A percentile compares a stretch with the other conserved stretches of the same genome.
phyloP scores from a whole-genome alignment of 2,888 invertebrate species.

The Dinocampus coccinellae region DNA sequence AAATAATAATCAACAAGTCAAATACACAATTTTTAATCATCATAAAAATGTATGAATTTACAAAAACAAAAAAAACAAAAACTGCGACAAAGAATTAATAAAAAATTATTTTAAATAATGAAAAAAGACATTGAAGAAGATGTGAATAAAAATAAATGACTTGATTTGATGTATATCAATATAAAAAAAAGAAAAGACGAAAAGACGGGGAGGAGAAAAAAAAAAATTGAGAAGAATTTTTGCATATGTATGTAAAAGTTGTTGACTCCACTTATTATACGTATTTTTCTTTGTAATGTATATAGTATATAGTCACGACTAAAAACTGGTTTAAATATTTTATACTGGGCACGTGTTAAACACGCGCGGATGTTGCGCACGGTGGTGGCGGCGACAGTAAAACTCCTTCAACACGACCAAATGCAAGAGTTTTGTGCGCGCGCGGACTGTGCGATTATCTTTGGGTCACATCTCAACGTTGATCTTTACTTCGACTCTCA shows the following conservation, averaged over 20 bases:
- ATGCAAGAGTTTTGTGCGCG: conserved; percentile 49
- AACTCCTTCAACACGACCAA: conserved; percentile 54
- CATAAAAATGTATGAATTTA: too few species aligned
- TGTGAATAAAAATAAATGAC: background rate
- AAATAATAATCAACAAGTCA: too few species aligned
- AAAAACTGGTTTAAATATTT: conserved; percentile 60
- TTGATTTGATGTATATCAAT: background rate
- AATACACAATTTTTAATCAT: too few species aligned
- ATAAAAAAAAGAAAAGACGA: too few species aligned
- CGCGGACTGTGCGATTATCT: conserved; percentile 49
- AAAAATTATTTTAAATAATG: background rate
- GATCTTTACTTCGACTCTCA: conserved; percentile 51
- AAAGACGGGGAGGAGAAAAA: too few species aligned
- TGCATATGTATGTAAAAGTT: background rate
- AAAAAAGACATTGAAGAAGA: background rate
- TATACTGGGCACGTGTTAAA: conserved; percentile 59
- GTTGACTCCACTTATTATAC: conserved; percentile 10
- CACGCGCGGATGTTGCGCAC: conserved; percentile 53
- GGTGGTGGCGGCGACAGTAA: background rate
- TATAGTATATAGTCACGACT: conserved; percentile 18
- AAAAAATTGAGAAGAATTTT: background rate
- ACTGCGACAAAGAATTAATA: background rate
- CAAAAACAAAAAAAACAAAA: background rate
- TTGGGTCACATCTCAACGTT: conserved; percentile 61
- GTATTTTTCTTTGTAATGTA: conserved; percentile 24